These are phyloP conservation scores for Tipula helvola DNA, from an alignment of 2,888 invertebrate genomes.

Conservation along the genomic window DNA sequence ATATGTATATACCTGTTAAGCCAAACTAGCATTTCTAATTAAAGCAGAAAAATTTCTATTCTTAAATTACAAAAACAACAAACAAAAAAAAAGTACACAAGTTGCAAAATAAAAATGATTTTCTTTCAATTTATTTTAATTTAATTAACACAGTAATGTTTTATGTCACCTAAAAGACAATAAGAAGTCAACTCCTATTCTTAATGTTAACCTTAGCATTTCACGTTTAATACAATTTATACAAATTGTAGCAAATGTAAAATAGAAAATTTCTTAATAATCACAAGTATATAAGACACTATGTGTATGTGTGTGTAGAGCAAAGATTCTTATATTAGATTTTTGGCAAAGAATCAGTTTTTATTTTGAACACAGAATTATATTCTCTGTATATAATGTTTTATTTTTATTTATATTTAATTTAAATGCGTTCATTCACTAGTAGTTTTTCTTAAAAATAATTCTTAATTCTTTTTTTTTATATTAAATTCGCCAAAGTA, in stretches of 20 bases:
- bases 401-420: not conserved
- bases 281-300: not conserved
- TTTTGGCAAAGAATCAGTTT: not conserved
- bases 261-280: not conserved
- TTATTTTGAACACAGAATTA: not conserved
- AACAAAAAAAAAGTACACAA: not conserved
- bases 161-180: not conserved
- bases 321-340: not conserved
- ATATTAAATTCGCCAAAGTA: not conserved
- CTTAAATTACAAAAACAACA: not conserved
- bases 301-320: not conserved
- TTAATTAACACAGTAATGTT: not conserved
- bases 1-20: not conserved
- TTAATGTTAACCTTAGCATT: not conserved
- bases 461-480: not conserved
- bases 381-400: not conserved
- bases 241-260: not conserved
- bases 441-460: not conserved
- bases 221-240: not conserved
- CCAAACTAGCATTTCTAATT: not conserved
- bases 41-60: not conserved
- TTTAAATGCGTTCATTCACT: constrained; percentile 4
- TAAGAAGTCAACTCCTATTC: not conserved
- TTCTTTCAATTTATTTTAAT: not conserved
- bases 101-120: not conserved